These are phyloP conservation scores for Excalfactoria chinensis DNA, from an alignment of 2,113 vertebrate genomes.

Conservation along the genomic window DNA sequence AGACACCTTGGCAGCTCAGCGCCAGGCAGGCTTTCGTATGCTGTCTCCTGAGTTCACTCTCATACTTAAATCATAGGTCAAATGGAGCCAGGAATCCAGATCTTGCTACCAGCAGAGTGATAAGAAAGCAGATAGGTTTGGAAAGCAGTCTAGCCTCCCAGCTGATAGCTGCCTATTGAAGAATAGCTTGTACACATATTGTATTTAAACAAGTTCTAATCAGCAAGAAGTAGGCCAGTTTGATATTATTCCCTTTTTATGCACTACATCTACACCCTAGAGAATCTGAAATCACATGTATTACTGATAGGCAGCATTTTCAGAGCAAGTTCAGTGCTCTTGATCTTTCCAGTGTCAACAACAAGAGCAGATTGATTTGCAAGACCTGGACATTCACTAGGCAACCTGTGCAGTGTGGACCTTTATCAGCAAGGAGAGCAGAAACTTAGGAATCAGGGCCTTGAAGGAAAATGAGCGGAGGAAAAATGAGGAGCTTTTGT, in stretches of 20 bases:
- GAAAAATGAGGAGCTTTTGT: not conserved
- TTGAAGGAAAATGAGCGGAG: not conserved
- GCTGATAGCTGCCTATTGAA: slow-evolving; percentile 14
- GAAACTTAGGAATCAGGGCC: not conserved
- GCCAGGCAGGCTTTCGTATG: not conserved
- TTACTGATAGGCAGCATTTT: not conserved
- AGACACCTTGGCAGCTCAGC: not conserved
- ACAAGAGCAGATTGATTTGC: not conserved
- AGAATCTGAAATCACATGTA: not conserved
- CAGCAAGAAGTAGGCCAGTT: slow-evolving; percentile 17
- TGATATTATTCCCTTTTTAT: slow-evolving; percentile 7
- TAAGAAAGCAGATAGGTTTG: slow-evolving; percentile 37
- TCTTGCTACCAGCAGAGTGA: not conserved
- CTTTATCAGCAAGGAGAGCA: not conserved
- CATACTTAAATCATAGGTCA: slow-evolving; percentile 19
- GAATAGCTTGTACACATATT: slow-evolving; percentile 10
- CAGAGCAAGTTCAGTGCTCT: not conserved
- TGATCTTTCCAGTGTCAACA: not conserved
- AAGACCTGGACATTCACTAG: rapidly evolving
- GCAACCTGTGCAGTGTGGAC: rapidly evolving
- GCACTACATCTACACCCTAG: not conserved
- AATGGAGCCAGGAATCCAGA: not conserved
- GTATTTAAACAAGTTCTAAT: slow-evolving; percentile 56
- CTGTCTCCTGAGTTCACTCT: not conserved
- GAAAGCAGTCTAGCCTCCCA: slow-evolving; percentile 27